Base-by-base conservation (phyloP, 2,113 vertebrate genomes). In the Pitta sordida region DNA sequence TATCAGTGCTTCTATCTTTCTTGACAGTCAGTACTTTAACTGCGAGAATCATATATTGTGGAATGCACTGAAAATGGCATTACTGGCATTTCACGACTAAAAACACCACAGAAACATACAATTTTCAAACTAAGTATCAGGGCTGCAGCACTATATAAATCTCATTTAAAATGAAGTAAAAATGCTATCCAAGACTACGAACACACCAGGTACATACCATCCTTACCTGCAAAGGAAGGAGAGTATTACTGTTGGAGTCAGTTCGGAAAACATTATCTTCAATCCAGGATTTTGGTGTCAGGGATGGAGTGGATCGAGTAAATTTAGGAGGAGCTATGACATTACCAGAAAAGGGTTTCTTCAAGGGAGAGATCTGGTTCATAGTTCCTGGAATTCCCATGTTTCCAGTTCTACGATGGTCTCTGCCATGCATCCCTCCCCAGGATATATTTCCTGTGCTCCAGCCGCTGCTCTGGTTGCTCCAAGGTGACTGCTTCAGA, bases 281-380 rank as follows among this genome's bases (percentile, higher is more conserved):
- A 55, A 98, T 98, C 99, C 99, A 99, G 59, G 99, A 98, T 96
- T 99, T 99, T 68, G 98, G 99, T 92, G 98, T 98, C 96, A 99
- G 96, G 7, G 99, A 98, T 55, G 98, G 98, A 51, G 97, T 98
- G 9, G 98, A 98, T 74, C 99, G 99, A 81, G 99, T 99, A 95
- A 99, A 99, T 98, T 99, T 99, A 83, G 99, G 99, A 30, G 99
- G 99, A 85, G 99, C 99, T 95, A 99, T 99, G 98, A 99, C 98
- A 94, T 98, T 99, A 97, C 99, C 99, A 76, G 99, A 99, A 97
- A 99, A 99, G 7, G 99, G 98, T 93, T 99, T 99, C 98, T 99
- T 99, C 98, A 99, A 96, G 74, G 99, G 99, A 20, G 99, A 99
- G 86, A 98, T 98, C 96, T 99, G 99, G 94, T 98, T 99, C 96